These are phyloP conservation scores for Cyrtorhinus lividipennis DNA, from an alignment of 1,140 invertebrate species.

Conservation along the genomic window DNA sequence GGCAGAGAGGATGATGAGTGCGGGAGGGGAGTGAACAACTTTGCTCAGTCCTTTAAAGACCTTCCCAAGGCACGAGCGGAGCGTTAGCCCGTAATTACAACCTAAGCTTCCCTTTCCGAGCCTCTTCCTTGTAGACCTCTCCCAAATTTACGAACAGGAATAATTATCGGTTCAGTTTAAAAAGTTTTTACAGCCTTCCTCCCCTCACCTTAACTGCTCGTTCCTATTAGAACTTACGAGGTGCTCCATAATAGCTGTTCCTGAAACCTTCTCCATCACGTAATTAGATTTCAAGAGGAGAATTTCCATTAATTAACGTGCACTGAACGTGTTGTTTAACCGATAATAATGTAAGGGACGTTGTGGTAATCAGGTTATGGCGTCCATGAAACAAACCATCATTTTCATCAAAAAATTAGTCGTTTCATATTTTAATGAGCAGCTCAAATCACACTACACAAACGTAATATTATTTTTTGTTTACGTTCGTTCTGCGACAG, in stretches of 20 bases:
- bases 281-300: not conserved
- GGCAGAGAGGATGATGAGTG: not conserved
- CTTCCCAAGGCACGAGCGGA: not conserved
- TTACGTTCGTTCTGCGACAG: no score
- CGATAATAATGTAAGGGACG: no score
- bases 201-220: not conserved
- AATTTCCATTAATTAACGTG: not conserved
- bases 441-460: no score
- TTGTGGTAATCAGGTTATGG: no score
- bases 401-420: no score
- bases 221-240: constrained; percentile 9
- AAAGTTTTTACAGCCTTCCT: constrained; percentile 1
- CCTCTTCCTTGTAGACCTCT: not conserved
- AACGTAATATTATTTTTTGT: no score
- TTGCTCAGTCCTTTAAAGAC: not conserved
- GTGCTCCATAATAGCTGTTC: not conserved
- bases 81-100: constrained; percentile 1
- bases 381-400: no score
- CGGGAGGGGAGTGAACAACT: not conserved
- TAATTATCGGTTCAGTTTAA: constrained; percentile 10
- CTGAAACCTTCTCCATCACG: not conserved
- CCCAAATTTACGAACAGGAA: not conserved
- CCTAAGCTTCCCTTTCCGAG: not conserved
- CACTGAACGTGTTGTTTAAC: no score
- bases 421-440: no score